A percentile compares a stretch with the other conserved stretches of the same genome.
Evolutionary conservation across 2,797 vertebrate genomes (phyloP).

Genomic region (Iguana delicatissima): DNA sequence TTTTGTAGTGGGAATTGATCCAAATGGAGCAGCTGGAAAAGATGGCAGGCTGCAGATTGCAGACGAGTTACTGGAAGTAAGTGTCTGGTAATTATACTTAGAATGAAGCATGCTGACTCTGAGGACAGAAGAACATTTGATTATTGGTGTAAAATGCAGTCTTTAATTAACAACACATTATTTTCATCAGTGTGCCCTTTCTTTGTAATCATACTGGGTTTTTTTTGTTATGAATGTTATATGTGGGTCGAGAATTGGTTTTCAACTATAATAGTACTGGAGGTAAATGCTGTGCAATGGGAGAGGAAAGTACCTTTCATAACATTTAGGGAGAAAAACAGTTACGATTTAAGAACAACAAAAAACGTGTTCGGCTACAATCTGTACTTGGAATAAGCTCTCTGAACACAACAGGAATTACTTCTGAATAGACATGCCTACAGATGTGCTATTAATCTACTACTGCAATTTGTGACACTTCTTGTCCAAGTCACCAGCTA

Average conservation of each 20-base stretch:
- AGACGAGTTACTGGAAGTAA: conserved; percentile 96
- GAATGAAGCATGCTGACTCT: conserved; percentile 23
- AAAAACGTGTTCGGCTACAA: neutral
- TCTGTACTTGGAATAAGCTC: neutral
- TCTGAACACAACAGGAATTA: neutral
- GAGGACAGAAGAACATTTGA: neutral
- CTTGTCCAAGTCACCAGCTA: neutral
- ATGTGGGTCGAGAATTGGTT: neutral
- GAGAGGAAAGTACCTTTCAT: neutral
- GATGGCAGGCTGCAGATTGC: conserved; percentile 92
- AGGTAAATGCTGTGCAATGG: neutral
- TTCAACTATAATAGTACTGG: neutral
- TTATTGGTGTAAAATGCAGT: neutral
- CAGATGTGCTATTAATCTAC: neutral
- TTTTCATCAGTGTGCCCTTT: conserved; percentile 18
- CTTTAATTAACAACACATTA: neutral
- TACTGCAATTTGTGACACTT: neutral
- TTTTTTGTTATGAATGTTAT: neutral
- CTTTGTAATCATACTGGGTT: neutral
- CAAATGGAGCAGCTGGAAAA: conserved; percentile 90
- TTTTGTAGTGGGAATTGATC: conserved; percentile 96
- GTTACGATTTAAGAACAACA: neutral
- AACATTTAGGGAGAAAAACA: rapidly evolving
- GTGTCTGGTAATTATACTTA: conserved; percentile 58
- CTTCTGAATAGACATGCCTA: neutral